phyloP scores from a whole-genome alignment of 1,140 invertebrate species.

The Trichoplusia ni region DNA sequence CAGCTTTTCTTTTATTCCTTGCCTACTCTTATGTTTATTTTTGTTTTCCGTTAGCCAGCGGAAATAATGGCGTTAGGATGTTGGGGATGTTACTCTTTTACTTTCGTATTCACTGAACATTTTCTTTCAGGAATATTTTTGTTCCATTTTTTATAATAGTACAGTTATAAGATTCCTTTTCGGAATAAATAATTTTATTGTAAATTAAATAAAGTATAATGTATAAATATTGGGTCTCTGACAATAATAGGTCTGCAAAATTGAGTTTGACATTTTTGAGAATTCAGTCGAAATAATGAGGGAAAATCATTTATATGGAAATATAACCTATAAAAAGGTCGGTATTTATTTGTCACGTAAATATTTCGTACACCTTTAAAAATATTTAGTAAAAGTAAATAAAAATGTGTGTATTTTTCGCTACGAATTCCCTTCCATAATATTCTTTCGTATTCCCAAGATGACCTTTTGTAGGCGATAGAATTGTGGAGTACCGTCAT shows the following conservation, averaged over 20 bases:
- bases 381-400: background rate
- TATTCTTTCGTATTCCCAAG: constrained; percentile 51
- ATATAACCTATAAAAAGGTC: no score
- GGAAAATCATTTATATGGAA: no score
- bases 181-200: no score
- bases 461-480: constrained; percentile 69
- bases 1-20: constrained; percentile 76
- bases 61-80: constrained; percentile 71
- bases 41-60: constrained; percentile 77
- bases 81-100: constrained; percentile 49
- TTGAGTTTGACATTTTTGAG: no score
- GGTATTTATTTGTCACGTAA: no score
- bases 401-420: no score
- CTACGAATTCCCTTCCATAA: constrained; percentile 33
- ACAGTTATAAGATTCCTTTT: no score
- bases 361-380: no score
- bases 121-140: background rate
- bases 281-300: no score
- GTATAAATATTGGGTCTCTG: no score
- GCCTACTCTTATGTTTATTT: constrained; percentile 76
- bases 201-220: no score
- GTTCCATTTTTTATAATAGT: background rate
- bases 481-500: constrained; percentile 63
- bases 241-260: no score
- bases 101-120: background rate